These are phyloP conservation scores for Laterallus jamaicensis DNA, from an alignment of 2,113 vertebrate genomes.

Conservation along the genomic window DNA sequence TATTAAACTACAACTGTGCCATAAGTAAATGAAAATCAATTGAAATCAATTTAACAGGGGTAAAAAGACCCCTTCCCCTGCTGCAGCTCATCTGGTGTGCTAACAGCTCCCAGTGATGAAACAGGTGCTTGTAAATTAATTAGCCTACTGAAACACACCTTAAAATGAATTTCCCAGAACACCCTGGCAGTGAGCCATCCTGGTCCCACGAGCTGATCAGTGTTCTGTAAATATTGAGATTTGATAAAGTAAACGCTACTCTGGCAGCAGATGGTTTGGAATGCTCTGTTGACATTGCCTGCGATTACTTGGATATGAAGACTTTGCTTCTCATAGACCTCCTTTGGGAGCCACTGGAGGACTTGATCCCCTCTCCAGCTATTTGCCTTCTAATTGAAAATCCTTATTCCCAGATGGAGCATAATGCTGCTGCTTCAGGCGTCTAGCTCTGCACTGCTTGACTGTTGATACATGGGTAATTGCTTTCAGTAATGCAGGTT, in stretches of 20 bases:
- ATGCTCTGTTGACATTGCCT: conserved; percentile 81
- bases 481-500: conserved; percentile 92
- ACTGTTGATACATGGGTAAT: conserved; percentile 90
- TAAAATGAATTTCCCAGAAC: conserved; percentile 81
- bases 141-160: conserved; percentile 90
- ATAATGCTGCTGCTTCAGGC: conserved; percentile 75
- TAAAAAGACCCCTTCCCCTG: conserved; percentile 75
- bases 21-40: conserved; percentile 81
- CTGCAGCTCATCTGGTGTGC: conserved; percentile 77
- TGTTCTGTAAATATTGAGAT: conserved; percentile 95
- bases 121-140: conserved; percentile 95
- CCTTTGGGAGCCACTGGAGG: conserved; percentile 79
- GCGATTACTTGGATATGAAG: conserved; percentile 81
- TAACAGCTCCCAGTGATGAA: conserved; percentile 81
- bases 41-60: conserved; percentile 79
- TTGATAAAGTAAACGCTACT: conserved; percentile 88
- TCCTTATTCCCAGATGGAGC: conserved; percentile 89
- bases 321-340: conserved; percentile 76
- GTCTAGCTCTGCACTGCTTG: conserved; percentile 74
- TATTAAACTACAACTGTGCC: conserved; percentile 68
- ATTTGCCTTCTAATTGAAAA: conserved; percentile 94
- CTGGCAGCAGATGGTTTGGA: conserved; percentile 90
- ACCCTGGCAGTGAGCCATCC: conserved; percentile 86
- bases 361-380: conserved; percentile 81
- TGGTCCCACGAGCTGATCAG: conserved; percentile 86